phyloP scores from a whole-genome alignment of 2,797 vertebrate species.

The Anableps anableps region DNA sequence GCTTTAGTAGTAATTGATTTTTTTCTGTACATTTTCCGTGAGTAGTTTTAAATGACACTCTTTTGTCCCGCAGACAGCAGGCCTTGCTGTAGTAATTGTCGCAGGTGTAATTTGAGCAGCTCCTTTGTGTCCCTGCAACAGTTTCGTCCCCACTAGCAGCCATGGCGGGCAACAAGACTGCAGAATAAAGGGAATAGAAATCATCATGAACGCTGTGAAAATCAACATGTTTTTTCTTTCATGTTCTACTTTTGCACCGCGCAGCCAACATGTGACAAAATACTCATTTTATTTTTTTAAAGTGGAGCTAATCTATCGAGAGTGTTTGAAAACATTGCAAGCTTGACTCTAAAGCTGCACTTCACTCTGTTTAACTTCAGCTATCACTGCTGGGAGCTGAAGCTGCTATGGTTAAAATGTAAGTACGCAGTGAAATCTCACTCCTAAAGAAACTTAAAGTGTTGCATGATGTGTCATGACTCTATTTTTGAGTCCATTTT shows the following conservation, averaged over 20 bases:
- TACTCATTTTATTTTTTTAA: slow-evolving; percentile 49
- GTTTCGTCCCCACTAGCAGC: slow-evolving; percentile 64
- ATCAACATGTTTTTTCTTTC: slow-evolving; percentile 51
- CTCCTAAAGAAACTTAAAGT: slow-evolving; percentile 26
- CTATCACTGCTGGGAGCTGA: slow-evolving; percentile 43
- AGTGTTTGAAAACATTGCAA: slow-evolving; percentile 63
- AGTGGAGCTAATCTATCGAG: slow-evolving; percentile 51
- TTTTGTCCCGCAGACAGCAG: slow-evolving; percentile 67
- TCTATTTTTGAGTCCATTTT: background rate
- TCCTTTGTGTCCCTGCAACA: slow-evolving; percentile 76
- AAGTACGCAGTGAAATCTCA: background rate
- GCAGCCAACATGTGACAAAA: slow-evolving; percentile 48
- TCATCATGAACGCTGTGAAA: slow-evolving; percentile 67
- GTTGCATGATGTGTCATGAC: background rate
- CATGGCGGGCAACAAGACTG: slow-evolving; percentile 52
- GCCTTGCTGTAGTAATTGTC: slow-evolving; percentile 69
- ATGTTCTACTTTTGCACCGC: slow-evolving; percentile 30
- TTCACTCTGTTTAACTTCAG: slow-evolving; percentile 66
- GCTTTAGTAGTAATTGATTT: slow-evolving; percentile 63
- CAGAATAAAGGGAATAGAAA: slow-evolving; percentile 55
- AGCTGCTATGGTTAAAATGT: background rate
- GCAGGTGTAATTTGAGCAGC: slow-evolving; percentile 79
- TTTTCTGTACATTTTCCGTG: slow-evolving; percentile 58
- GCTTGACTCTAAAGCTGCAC: slow-evolving; percentile 32
- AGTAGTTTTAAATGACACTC: slow-evolving; percentile 74